Percentiles rank a stretch among this genome's conserved stretches.
phyloP scores from a whole-genome alignment of 2,797 vertebrate genomes.

The Brachyrhaphis roseni region DNA sequence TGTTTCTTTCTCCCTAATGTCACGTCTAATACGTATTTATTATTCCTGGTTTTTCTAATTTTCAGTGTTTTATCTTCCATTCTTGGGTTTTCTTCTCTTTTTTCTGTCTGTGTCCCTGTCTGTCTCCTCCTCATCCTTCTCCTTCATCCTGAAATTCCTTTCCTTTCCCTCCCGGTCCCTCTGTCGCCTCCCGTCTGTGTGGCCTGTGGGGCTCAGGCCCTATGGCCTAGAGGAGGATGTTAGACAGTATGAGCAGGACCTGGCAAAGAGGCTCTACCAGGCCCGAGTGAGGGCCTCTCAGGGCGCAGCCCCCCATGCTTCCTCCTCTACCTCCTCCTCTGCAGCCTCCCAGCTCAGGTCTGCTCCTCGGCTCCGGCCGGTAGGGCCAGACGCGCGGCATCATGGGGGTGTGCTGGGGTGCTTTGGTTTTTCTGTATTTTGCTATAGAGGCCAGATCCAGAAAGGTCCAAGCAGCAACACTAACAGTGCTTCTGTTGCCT shows the following conservation, averaged over 20 bases:
- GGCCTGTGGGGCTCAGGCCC: constrained; percentile 76
- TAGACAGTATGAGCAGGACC: constrained; percentile 94
- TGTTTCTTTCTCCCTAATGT: constrained; percentile 27
- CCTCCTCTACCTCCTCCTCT: constrained; percentile 72
- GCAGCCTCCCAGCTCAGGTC: constrained; percentile 88
- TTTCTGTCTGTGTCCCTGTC: constrained; percentile 55
- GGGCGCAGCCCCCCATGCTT: constrained; percentile 71
- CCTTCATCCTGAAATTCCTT: constrained; percentile 61
- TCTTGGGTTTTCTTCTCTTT: constrained; percentile 69
- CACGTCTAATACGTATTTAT: constrained; percentile 42
- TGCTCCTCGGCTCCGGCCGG: constrained; percentile 72
- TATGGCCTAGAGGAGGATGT: constrained; percentile 92
- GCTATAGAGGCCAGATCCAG: constrained; percentile 46
- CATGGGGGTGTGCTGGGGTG: constrained; percentile 77
- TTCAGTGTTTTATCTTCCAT: constrained; percentile 70
- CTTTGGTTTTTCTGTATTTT: constrained; percentile 64
- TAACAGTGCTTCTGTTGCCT: constrained; percentile 69
- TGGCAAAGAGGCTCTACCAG: constrained; percentile 93
- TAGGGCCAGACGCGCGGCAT: constrained; percentile 79
- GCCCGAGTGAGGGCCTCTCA: constrained; percentile 88
- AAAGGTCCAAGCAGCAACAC: constrained; percentile 59
- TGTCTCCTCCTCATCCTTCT: constrained; percentile 36
- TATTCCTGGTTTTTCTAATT: constrained; percentile 53
- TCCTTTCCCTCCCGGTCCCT: constrained; percentile 47
- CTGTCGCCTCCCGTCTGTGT: constrained; percentile 23